A percentile compares a stretch with the other conserved stretches of the same genome.
These are phyloP conservation scores for Pyrocephalus nanus DNA, from an alignment of 2,797 vertebrate genomes.

Conservation along the genomic window DNA sequence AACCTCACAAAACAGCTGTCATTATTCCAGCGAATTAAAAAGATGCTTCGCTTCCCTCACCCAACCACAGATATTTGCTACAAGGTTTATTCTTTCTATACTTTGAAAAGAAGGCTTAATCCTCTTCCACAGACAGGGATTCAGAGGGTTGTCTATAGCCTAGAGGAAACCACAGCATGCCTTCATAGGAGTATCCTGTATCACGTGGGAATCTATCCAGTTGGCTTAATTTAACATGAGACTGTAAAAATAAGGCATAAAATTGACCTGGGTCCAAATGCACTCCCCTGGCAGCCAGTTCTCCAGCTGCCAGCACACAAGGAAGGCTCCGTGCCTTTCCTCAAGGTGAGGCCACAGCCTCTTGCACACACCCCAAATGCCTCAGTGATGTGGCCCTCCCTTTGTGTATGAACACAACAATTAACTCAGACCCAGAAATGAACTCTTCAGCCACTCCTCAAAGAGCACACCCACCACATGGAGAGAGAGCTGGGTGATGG, in stretches of 20 bases:
- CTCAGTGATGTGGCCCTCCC: neutral
- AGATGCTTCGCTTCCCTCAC: neutral
- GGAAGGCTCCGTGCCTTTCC: neutral
- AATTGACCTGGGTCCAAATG: neutral
- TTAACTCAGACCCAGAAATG: neutral
- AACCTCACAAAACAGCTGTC: neutral
- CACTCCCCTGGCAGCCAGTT: neutral
- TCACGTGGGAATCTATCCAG: neutral
- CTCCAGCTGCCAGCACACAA: neutral
- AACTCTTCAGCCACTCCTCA: neutral
- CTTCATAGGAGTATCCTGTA: neutral
- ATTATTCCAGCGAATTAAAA: neutral
- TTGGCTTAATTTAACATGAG: neutral
- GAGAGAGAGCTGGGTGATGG: neutral
- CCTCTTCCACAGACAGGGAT: neutral
- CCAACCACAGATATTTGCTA: neutral
- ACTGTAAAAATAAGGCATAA: neutral
- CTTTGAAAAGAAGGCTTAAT: neutral
- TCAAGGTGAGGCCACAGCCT: neutral
- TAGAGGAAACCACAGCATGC: neutral
- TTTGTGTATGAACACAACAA: neutral
- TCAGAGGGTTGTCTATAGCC: neutral
- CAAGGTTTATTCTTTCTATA: neutral
- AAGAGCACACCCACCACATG: fast-evolving
- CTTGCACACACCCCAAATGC: fast-evolving